Evolutionary conservation across 2,113 vertebrate genomes (phyloP), one percentile per base, ranked within the genome.

Genomic region (Eulemur macaco): DNA sequence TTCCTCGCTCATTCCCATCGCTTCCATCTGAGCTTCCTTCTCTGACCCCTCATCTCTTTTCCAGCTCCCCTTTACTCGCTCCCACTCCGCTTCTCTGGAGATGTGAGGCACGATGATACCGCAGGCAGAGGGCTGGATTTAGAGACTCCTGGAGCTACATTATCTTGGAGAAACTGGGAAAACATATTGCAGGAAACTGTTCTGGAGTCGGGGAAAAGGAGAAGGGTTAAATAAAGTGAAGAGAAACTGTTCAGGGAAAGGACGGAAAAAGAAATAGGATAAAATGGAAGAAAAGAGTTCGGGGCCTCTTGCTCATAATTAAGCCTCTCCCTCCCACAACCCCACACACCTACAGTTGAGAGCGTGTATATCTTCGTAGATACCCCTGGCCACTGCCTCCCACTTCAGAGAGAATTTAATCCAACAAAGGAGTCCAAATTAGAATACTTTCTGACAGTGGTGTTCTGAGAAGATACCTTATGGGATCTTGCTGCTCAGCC

Each of bases 41-140:
- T 31, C 23, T 6, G 17, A 27, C 20, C 58, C 12, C 50, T 47
- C 23, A 6, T 27, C 27, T 21, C 47, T 37, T n/a, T 29, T 50
- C 25, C 29, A 54, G 54, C 54, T 73, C 47, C 47, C 92, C 31
- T 18, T 76, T 8, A 10, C 8, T 47, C 20, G 66, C 23, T 34
- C 34, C 29, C 23, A 23, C 17, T 80, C 31, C 54, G 4, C 21
- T 37, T 37, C 34, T 47, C 63, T 86, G 56, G 58, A 95, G n/a
- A 60, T 1, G 0, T 31, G 47, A 93, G 45, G 82, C 23, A 15
- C 1, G 0, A 5, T 2, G 10, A 60, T 11, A n/a, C 6, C 2
- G 54, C 29, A 56, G 25, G 42, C 63, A 18, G 8, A 66, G 10
- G 37, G 20, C 21, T 34, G 29, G 81, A 58, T 52, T 60, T 50